Evolutionary conservation across 1,140 invertebrate genomes (phyloP).

Genomic region (Teleopsis dalmanni): DNA sequence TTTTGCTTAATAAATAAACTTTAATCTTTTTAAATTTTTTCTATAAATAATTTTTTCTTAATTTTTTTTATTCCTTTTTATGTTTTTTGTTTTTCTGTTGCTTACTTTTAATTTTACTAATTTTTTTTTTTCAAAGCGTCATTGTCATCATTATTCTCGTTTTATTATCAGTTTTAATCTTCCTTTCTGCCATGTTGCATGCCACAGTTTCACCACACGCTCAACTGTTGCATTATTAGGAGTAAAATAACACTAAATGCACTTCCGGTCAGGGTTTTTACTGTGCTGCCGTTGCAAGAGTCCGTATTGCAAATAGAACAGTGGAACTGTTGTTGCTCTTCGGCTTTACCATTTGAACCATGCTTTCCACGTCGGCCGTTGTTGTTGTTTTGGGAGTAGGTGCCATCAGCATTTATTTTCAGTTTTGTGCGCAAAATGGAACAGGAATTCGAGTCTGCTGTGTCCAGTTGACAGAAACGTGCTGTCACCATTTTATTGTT

Average conservation of each 20-base stretch:
- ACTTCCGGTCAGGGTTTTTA: background rate
- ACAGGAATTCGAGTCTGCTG: conserved; percentile 37
- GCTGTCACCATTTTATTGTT: conserved; percentile 31
- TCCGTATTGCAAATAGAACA: conserved; percentile 32
- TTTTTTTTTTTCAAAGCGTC: too few relatives aligned
- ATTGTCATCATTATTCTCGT: too few relatives aligned
- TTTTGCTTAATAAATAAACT: too few relatives aligned
- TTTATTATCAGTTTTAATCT: too few relatives aligned
- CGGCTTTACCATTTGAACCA: background rate
- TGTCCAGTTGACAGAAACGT: conserved; percentile 39
- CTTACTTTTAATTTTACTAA: too few relatives aligned
- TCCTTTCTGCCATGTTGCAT: too few relatives aligned
- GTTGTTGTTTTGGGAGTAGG: conserved; percentile 9
- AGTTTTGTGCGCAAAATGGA: conserved; percentile 26
- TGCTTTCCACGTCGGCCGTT: background rate
- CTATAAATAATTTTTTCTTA: too few relatives aligned
- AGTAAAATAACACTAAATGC: too few relatives aligned
- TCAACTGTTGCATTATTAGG: background rate
- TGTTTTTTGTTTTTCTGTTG: too few relatives aligned
- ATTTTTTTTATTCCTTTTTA: too few relatives aligned
- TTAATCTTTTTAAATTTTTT: too few relatives aligned
- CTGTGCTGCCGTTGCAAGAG: conserved; percentile 29
- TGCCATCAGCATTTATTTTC: conserved; percentile 13
- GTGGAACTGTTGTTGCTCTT: conserved; percentile 18
- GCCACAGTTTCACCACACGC: background rate